phyloP scores from a whole-genome alignment of 2,888 invertebrate genomes.

The Slavum lentiscoides region DNA sequence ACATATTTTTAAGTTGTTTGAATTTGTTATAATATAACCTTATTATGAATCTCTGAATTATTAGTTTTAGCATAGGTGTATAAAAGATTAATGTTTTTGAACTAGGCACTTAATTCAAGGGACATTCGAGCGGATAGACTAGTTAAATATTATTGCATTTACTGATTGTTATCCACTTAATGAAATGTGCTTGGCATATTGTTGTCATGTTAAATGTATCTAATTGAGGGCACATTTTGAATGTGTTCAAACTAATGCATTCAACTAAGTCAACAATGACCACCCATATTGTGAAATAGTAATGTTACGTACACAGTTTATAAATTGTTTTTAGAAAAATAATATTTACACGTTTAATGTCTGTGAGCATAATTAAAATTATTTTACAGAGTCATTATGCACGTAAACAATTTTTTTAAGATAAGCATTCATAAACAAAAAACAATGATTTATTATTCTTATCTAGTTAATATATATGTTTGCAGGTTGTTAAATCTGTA shows the following conservation, averaged over 20 bases:
- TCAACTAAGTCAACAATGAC: not conserved
- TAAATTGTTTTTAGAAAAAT: not conserved
- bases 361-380: not conserved
- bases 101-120: slow-evolving; percentile 11
- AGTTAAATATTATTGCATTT: slow-evolving; percentile 38
- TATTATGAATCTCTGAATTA: not conserved
- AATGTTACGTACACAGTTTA: slow-evolving; percentile 1
- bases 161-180: slow-evolving; percentile 27
- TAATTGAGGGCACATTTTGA: not conserved
- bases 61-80: not conserved
- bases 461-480: slow-evolving; percentile 21
- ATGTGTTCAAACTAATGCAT: not conserved
- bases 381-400: not conserved
- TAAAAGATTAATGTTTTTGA: slow-evolving; percentile 14
- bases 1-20: slow-evolving; percentile 3
- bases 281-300: not conserved
- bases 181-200: not conserved
- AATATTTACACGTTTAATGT: not conserved
- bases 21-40: not conserved
- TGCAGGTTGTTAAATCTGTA: slow-evolving; percentile 52
- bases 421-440: slow-evolving; percentile 22
- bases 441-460: slow-evolving; percentile 17
- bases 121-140: slow-evolving; percentile 19
- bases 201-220: slow-evolving; percentile 5
- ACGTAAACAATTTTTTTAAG: slow-evolving; percentile 11